Base-by-base conservation (phyloP, 2,797 vertebrate genomes). In the Cyclopterus lumpus region DNA sequence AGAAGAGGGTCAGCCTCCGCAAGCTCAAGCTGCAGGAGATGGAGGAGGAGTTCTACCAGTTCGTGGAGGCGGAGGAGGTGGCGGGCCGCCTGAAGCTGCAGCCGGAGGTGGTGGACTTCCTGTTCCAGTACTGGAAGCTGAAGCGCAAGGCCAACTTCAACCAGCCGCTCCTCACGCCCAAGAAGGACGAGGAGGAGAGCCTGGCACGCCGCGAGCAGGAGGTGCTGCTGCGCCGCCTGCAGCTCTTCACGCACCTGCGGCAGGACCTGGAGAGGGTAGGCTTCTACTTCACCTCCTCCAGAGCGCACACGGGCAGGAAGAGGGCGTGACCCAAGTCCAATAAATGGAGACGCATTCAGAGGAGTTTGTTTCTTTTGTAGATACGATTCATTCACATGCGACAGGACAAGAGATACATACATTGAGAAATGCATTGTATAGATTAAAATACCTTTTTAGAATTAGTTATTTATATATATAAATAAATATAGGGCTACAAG, bases 181-280 rank as follows among this genome's bases (percentile, higher is more conserved):
- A 97, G 91, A 96, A 95, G 86, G 98, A 99, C 2, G 98, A 99
- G 86, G 98, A 99, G 93, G 98, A 99, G 91, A 97, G 97, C 90
- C 95, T 99, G 87, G 97, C 97, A 0, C 96, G 97, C 59, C 94
- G 94, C 28, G 97, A 99, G 88, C 98, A 99, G 89, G 98, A 99
- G 28, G 96, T 98, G 80, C 95, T 99, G 78, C 96, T 97, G 81
- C 92, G 97, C 20, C 94, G 98, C 73, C 92, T 99, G 84, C 96
- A 97, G 93, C 97, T 99, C 81, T 99, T 99, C 93, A 99, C 98
- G 0, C 98, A 99, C 88, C 96, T 99, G 71, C 95, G 98, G 1
- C 98, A 99, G 91, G 98, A 99, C 93, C 95, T 99, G 87, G 98
- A 99, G 94, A 93, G 98, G 97, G 98, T 99, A 95, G 93, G 96